Percentiles rank a stretch among this genome's conserved stretches.
These are phyloP conservation scores for Oryzias curvinotus DNA, from an alignment of 2,113 vertebrate species.

Conservation along the genomic window DNA sequence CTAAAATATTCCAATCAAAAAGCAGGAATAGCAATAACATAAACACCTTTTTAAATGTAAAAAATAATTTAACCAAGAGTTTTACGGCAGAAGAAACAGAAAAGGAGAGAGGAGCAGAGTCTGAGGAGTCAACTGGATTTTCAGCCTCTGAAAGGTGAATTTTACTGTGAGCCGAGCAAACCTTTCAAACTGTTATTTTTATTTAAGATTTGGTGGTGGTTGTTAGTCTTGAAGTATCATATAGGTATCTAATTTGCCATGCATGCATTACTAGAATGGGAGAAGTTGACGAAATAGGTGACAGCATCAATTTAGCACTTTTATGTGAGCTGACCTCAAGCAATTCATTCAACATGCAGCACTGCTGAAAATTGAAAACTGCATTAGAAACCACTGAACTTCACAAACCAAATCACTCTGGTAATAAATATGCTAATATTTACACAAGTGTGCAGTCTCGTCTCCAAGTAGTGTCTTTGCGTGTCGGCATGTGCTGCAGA, in stretches of 20 bases:
- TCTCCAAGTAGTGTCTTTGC: conserved; percentile 15
- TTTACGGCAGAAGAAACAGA: conserved; percentile 7
- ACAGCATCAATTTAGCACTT: conserved; percentile 36
- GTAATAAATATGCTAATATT: conserved; percentile 64
- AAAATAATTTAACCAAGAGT: conserved; percentile 41
- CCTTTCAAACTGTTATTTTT: not conserved
- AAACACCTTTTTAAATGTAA: conserved; percentile 33
- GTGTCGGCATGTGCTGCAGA: conserved; percentile 17
- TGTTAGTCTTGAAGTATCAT: too few species aligned
- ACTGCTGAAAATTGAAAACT: conserved; percentile 24
- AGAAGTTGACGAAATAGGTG: conserved; percentile 6
- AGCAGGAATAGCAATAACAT: conserved; percentile 25
- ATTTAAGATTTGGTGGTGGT: not conserved
- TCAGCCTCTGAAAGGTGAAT: not conserved
- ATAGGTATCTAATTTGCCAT: not conserved
- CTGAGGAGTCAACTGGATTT: conserved; percentile 17
- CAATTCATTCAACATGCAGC: conserved; percentile 38
- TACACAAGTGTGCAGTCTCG: conserved; percentile 25
- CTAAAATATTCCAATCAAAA: conserved; percentile 25
- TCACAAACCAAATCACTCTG: conserved; percentile 43
- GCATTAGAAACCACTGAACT: conserved; percentile 59
- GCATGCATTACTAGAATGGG: not conserved
- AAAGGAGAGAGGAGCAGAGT: conserved; percentile 11
- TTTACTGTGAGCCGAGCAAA: not conserved
- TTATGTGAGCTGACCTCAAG: conserved; percentile 42